Evolutionary conservation across 23 tunicate genomes (phyloP).

Genomic region (Aplidium turbinatum): DNA sequence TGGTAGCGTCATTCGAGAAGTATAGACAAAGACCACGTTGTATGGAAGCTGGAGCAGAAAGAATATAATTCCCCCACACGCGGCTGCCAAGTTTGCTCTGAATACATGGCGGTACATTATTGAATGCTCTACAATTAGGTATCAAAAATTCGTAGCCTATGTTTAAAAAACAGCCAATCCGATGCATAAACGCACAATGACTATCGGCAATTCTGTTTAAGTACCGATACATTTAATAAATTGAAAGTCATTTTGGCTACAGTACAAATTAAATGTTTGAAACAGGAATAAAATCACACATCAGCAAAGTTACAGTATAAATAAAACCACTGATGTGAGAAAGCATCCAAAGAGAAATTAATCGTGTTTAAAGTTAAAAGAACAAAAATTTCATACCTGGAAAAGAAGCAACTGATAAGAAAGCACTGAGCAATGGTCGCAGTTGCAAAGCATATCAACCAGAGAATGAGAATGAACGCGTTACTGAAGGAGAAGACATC

Average conservation of each 20-base stretch:
- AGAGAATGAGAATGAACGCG: slow-evolving; percentile 55
- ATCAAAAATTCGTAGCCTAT: neutral
- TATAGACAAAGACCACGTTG: slow-evolving; percentile 64
- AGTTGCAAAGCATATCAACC: slow-evolving; percentile 63
- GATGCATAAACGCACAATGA: too few species aligned
- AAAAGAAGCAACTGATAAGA: slow-evolving; percentile 75
- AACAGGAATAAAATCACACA: too few species aligned
- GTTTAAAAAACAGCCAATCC: too few species aligned
- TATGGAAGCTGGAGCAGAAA: slow-evolving; percentile 84
- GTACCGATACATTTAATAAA: neutral
- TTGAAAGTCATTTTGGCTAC: neutral
- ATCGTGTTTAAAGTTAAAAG: too few species aligned
- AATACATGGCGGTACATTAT: neutral
- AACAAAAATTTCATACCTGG: slow-evolving; percentile 53
- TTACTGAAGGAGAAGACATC: slow-evolving; percentile 54
- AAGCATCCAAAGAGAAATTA: too few species aligned
- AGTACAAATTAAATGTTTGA: too few species aligned
- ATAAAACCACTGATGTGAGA: too few species aligned
- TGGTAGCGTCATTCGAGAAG: slow-evolving; percentile 39
- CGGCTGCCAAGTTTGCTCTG: slow-evolving; percentile 88
- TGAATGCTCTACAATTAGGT: neutral
- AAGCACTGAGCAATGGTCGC: slow-evolving; percentile 82
- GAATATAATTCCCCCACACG: slow-evolving; percentile 88
- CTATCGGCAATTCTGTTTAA: too few species aligned
- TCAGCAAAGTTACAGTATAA: too few species aligned